Evolutionary conservation across 2,888 invertebrate species (phyloP), one percentile per base, ranked within the genome.

Genomic region (Hecatera dysodea): DNA sequence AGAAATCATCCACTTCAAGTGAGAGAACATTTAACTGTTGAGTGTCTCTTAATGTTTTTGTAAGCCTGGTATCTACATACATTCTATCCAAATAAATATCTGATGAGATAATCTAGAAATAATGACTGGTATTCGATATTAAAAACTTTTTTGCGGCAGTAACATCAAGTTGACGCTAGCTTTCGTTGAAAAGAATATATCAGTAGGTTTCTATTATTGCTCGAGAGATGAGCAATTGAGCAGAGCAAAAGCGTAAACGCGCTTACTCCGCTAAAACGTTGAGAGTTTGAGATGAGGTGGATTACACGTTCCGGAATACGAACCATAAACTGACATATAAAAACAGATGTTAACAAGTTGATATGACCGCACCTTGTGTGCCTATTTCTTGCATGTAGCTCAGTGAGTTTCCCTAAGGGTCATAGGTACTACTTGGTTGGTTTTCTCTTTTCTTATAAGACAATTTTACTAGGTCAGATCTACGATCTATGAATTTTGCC

Each of bases 401-500:
- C 52, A 52, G 64, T 57, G 44, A 61, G 56, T 55, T 71, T 75
- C 29, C 55, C 22, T 42, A 22, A 59, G 52, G 55, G 59, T 56
- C 48, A 56, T n/a, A n/a, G n/a, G n/a, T n/a, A 59, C 24, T 60
- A 56, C 29, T 50, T 46, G 17, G 46, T 50, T 46, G 17, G 46
- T 67, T 69, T 69, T 64, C 53, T 56, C 62, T 53, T 75, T 67
- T 60, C 29, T 42, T 65, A 19, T 60, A 48, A 46, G 44, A 67
- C 56, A 27, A 44, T 57, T 63, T 74, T 74, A 60, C 59, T 81
- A 71, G 81, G 65, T 78, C 80, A 81, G 29, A 66, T 59, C 59
- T 52, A 66, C 59, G 64, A 68, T 72, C 66, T 76, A 71, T 62
- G 65, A 76, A 72, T 69, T 55, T 78, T 74, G 66, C 60, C 74